Conservation (phyloP, 2,888 invertebrate genomes). For the Tupiocoris notatus region DNA sequence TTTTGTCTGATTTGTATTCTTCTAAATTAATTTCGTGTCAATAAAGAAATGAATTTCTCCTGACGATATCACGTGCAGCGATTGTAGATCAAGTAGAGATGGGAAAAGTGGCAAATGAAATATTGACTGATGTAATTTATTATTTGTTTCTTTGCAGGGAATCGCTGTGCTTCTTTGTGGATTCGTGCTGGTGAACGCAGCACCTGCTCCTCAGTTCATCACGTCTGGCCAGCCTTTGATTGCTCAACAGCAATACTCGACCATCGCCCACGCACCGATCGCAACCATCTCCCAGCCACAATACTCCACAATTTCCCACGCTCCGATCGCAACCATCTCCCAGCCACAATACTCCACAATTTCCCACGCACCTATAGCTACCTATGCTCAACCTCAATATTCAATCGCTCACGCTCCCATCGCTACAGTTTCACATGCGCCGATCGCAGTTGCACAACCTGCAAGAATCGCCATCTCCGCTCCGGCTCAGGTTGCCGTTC, state of each 20-base stretch:
- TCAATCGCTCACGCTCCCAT: constrained; percentile 25
- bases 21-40: no score
- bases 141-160: neutral
- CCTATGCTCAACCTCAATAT: constrained; percentile 10
- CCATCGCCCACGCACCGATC: constrained; percentile 28
- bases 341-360: constrained; percentile 1
- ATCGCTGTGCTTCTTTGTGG: constrained; percentile 6
- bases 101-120: no score
- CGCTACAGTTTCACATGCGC: constrained; percentile 8
- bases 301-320: constrained; percentile 16
- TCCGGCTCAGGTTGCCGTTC: constrained; percentile 15
- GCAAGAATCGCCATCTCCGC: constrained; percentile 7
- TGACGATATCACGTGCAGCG: no score
- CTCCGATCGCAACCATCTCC: constrained; percentile 7
- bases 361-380: constrained; percentile 22
- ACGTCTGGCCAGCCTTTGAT: constrained; percentile 17
- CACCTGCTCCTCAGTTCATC: constrained; percentile 34
- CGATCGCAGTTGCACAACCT: constrained; percentile 24
- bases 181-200: constrained; percentile 7
- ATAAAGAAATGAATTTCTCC: no score
- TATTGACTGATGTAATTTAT: no score
- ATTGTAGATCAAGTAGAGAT: no score
- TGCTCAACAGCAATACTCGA: neutral
- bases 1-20: no score
- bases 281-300: neutral